A percentile compares a stretch with the other conserved stretches of the same genome.
These are phyloP conservation scores for Lepetodrilus schrolli DNA, from an alignment of 2,888 invertebrate species.

Conservation along the genomic window DNA sequence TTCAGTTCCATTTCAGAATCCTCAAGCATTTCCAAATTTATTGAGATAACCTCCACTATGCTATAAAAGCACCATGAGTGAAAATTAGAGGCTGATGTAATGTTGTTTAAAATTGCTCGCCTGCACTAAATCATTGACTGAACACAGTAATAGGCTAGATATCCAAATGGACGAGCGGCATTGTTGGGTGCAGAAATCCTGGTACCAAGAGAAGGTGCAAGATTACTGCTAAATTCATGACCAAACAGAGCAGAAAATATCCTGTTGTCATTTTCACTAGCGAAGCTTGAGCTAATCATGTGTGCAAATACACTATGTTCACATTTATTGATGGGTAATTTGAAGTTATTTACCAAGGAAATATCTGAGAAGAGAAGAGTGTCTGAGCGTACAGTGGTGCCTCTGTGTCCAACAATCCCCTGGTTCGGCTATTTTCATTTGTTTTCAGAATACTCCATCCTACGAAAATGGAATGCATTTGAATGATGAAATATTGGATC, in stretches of 20 bases:
- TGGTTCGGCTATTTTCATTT: not conserved
- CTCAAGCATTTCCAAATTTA: too few relatives aligned
- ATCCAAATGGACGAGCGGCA: too few relatives aligned
- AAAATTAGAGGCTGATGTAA: too few relatives aligned
- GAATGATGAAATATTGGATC: not conserved
- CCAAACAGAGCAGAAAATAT: constrained; percentile 1
- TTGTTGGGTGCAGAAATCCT: too few relatives aligned
- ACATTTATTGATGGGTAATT: constrained; percentile 19
- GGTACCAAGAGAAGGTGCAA: too few relatives aligned
- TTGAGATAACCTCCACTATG: too few relatives aligned
- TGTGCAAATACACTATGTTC: constrained; percentile 13
- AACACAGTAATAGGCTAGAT: too few relatives aligned
- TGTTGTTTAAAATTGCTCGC: too few relatives aligned
- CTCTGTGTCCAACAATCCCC: not conserved
- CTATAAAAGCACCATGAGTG: too few relatives aligned
- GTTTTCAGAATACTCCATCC: not conserved
- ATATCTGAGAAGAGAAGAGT: constrained; percentile 1
- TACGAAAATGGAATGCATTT: not conserved
- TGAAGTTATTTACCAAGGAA: constrained; percentile 21
- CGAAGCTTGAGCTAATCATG: constrained; percentile 2
- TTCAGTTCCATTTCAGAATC: too few relatives aligned
- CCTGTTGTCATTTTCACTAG: constrained; percentile 2
- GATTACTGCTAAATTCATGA: constrained; percentile 6
- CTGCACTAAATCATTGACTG: too few relatives aligned
- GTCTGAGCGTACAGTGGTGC: not conserved